Conservation (phyloP, 2,888 invertebrate species). For the Phania funesta region DNA sequence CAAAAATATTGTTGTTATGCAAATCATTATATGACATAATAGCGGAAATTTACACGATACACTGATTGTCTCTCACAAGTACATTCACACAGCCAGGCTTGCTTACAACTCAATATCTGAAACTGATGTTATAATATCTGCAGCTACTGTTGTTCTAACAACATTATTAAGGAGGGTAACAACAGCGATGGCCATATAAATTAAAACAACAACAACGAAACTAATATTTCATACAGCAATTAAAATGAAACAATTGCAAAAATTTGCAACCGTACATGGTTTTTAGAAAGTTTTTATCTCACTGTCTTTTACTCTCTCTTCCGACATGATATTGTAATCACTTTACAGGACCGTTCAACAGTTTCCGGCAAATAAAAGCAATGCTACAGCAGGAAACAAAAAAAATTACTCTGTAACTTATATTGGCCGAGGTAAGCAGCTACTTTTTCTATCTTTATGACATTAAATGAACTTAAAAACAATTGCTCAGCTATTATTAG, state of each 20-base stretch:
- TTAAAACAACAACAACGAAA: conserved; percentile 44
- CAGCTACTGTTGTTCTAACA: conserved; percentile 13
- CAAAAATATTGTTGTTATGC: conserved; percentile 60
- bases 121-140: conserved; percentile 62
- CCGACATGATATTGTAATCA: neutral
- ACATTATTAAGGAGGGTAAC: conserved; percentile 25
- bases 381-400: conserved; percentile 17
- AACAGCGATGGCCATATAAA: conserved; percentile 37
- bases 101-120: conserved; percentile 6
- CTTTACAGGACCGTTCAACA: conserved; percentile 46
- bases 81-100: neutral
- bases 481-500: no score
- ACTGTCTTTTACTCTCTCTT: neutral
- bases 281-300: neutral
- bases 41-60: conserved; percentile 67
- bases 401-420: conserved; percentile 62
- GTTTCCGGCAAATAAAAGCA: conserved; percentile 51
- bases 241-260: conserved; percentile 53
- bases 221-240: conserved; percentile 61
- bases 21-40: conserved; percentile 67
- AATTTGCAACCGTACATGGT: conserved; percentile 64
- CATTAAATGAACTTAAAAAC: no score
- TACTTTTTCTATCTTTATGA: no score
- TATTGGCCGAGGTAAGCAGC: no score
- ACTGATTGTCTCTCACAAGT: conserved; percentile 12